A percentile compares a stretch with the other conserved stretches of the same genome.
Conservation (phyloP, 2,797 vertebrate genomes). For the Anguilla marmorata region DNA sequence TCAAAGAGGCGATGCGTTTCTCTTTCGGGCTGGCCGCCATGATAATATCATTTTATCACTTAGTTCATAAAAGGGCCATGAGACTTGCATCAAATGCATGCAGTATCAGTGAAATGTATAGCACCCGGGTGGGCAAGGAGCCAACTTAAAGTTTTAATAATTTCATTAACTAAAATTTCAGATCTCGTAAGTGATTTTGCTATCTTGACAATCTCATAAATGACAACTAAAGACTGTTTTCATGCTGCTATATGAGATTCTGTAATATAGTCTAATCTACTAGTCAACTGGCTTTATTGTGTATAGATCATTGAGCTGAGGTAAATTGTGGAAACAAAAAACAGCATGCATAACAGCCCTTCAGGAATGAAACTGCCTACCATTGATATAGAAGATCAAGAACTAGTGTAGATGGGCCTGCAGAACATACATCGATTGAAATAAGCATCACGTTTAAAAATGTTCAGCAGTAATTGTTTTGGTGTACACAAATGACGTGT, state of each 20-base stretch:
- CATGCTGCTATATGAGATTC: too few relatives aligned
- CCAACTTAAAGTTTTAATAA: too few relatives aligned
- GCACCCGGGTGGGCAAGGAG: neutral
- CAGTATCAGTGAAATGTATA: neutral
- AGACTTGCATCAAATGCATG: neutral
- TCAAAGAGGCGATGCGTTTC: constrained; percentile 41
- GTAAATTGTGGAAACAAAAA: too few relatives aligned
- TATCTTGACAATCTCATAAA: too few relatives aligned
- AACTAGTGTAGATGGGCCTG: neutral
- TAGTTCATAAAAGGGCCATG: neutral
- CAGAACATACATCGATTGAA: neutral
- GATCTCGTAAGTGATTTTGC: too few relatives aligned
- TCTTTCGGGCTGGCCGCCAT: constrained; percentile 21
- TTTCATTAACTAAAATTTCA: too few relatives aligned
- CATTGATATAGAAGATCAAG: neutral
- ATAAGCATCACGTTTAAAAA: neutral
- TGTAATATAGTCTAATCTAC: too few relatives aligned
- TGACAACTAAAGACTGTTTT: too few relatives aligned
- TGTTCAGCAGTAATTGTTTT: neutral
- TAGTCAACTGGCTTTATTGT: too few relatives aligned
- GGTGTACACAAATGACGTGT: neutral
- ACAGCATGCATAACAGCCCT: too few relatives aligned
- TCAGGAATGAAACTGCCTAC: too few relatives aligned
- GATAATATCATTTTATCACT: neutral
- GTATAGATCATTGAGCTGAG: too few relatives aligned